Conservation (phyloP, 1,140 invertebrate species). For the Leptinotarsa lineolata region DNA sequence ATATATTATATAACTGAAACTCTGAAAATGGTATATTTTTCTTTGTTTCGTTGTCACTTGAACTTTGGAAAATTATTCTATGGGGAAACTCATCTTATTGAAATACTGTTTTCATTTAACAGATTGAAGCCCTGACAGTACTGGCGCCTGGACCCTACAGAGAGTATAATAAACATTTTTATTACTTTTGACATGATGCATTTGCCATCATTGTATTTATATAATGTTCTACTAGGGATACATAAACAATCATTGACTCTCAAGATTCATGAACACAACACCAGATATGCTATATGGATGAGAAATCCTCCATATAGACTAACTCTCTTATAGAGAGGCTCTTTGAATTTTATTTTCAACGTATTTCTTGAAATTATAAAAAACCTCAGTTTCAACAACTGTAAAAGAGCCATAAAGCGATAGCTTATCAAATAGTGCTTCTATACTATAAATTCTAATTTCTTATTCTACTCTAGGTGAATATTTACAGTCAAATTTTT, state of each 20-base stretch:
- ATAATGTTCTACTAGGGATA: neutral
- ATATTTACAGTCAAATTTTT: too few species aligned
- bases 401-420: too few species aligned
- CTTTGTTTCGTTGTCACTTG: neutral
- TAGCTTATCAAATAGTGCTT: too few species aligned
- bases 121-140: neutral
- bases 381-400: neutral
- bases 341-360: neutral
- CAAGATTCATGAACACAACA: neutral
- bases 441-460: too few species aligned
- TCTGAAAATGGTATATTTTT: too few species aligned
- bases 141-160: neutral
- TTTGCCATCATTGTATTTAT: constrained; percentile 11
- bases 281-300: neutral
- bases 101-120: neutral
- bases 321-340: neutral
- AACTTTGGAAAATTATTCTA: neutral
- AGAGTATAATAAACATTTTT: neutral
- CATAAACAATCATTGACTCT: constrained; percentile 8
- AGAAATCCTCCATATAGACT: neutral
- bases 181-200: neutral
- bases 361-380: neutral
- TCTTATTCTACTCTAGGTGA: too few species aligned
- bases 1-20: too few species aligned
- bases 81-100: neutral